These are phyloP conservation scores for Menidia menidia DNA, from an alignment of 2,797 vertebrate genomes.

Conservation along the genomic window DNA sequence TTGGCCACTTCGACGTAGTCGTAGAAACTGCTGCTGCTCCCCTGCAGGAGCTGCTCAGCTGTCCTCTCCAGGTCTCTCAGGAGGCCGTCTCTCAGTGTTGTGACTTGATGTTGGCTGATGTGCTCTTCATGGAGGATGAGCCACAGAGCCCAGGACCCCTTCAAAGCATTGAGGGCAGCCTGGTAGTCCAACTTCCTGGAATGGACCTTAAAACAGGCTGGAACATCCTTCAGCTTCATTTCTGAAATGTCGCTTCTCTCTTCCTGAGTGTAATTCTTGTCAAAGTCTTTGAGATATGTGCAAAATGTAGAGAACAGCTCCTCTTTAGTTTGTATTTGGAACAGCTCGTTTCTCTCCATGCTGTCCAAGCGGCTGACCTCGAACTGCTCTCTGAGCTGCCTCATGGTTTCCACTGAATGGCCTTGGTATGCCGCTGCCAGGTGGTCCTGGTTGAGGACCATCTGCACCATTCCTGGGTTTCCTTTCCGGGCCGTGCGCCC, in stretches of 20 bases:
- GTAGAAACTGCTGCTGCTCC: background rate
- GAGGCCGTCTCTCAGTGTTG: background rate
- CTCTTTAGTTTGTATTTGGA: slow-evolving; percentile 20
- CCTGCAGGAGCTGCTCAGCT: background rate
- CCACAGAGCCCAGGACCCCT: slow-evolving; percentile 29
- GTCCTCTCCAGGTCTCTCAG: background rate
- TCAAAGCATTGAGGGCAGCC: slow-evolving; percentile 10
- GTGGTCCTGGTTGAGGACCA: slow-evolving; percentile 11
- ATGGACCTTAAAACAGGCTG: slow-evolving; percentile 4
- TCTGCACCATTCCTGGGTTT: slow-evolving; percentile 28
- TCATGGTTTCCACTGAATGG: slow-evolving; percentile 28
- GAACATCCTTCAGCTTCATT: slow-evolving; percentile 1
- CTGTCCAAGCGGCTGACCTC: slow-evolving; percentile 11
- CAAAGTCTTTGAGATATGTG: slow-evolving; percentile 1
- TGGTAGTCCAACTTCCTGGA: slow-evolving; percentile 11
- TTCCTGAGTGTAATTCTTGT: background rate
- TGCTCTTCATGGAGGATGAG: slow-evolving; percentile 25
- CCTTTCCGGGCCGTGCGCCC: slow-evolving; percentile 29
- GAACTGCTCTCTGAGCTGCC: slow-evolving; percentile 6
- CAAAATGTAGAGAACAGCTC: slow-evolving; percentile 8
- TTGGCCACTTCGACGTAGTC: slow-evolving; percentile 17
- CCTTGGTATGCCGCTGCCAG: slow-evolving; percentile 12
- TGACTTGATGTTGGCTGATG: background rate
- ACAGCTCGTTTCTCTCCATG: slow-evolving; percentile 24
- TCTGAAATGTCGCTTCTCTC: slow-evolving; percentile 14